phyloP scores from a whole-genome alignment of 2,888 invertebrate genomes.

The Watsonalla cultraria region DNA sequence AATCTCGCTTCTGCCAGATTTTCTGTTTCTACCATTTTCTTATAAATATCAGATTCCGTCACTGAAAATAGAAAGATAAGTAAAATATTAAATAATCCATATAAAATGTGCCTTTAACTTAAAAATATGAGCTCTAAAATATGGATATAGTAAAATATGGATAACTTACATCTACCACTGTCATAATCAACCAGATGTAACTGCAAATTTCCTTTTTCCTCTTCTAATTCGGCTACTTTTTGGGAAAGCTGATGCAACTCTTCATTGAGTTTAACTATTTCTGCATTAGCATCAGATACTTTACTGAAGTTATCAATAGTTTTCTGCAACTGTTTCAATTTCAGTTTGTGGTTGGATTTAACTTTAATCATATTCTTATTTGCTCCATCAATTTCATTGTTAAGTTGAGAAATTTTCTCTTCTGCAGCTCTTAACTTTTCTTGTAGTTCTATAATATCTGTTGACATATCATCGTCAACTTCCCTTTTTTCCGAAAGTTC shows the following conservation, averaged over 20 bases:
- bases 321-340: conserved; percentile 87
- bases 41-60: conserved; percentile 72
- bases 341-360: conserved; percentile 84
- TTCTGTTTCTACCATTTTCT: conserved; percentile 69
- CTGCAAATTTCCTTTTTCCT: conserved; percentile 95
- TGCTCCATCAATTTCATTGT: conserved; percentile 84
- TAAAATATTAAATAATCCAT: not conserved
- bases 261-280: conserved; percentile 81
- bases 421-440: conserved; percentile 65
- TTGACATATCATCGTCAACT: conserved; percentile 15
- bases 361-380: conserved; percentile 88
- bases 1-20: conserved; percentile 74
- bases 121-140: no score
- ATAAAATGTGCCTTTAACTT: no score
- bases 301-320: conserved; percentile 83
- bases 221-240: conserved; percentile 90
- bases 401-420: conserved; percentile 74
- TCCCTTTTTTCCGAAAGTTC: conserved; percentile 15
- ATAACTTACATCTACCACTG: conserved; percentile 82
- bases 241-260: conserved; percentile 83
- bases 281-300: conserved; percentile 82
- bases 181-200: conserved; percentile 90
- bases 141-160: no score
- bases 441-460: conserved; percentile 45
- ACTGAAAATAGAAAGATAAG: conserved; percentile 43